Evolutionary conservation across 2,797 vertebrate genomes (phyloP), one percentile per base, ranked within the genome.

Genomic region (Holocentrus rufus): DNA sequence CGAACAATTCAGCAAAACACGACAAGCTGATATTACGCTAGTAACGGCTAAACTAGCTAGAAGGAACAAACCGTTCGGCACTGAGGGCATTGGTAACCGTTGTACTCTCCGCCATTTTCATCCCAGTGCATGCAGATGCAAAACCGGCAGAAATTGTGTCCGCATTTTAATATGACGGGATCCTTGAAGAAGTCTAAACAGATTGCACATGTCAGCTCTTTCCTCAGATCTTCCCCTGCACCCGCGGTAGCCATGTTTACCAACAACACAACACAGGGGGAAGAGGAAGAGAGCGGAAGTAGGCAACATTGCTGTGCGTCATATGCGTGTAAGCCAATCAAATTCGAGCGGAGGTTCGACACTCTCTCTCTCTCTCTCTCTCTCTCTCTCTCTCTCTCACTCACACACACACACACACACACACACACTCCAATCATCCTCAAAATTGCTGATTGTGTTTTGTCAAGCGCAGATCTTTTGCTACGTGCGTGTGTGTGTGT

Each of bases 91-190:
- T 93, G 93, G 53, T 94, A 95, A 0, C 94, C 93, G 63, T 80
- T 74, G 64, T 94, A 93, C 76, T 94, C 92, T 73, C 90, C 91
- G 85, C 92, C 93, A 81, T 94, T 94, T 88, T 95, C 93, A 67
- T 95, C 93, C 94, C 94, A 95, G 69, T 94, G 93, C 92, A 93
- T 93, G 54, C 91, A 90, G 77, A 95, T 95, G 49, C 94, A 95
- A 49, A 90, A 89, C 0, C 93, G 92, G 34, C 94, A 95, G 72
- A 95, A 95, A 85, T 94, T 95, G 53, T 95, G 94, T 0, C 94
- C 94, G 57, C 94, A 95, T 79, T 95, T 94, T 25, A 95, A 69
- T 22, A 95, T 94, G 10, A 95, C 94, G 0, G 94, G 92, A 50
- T 94, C 93, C 30, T 93, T 91, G 69, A 93, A 95, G 61, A 90